phyloP scores from a whole-genome alignment of 2,797 vertebrate species.

The Scomberomorus guttatus region DNA sequence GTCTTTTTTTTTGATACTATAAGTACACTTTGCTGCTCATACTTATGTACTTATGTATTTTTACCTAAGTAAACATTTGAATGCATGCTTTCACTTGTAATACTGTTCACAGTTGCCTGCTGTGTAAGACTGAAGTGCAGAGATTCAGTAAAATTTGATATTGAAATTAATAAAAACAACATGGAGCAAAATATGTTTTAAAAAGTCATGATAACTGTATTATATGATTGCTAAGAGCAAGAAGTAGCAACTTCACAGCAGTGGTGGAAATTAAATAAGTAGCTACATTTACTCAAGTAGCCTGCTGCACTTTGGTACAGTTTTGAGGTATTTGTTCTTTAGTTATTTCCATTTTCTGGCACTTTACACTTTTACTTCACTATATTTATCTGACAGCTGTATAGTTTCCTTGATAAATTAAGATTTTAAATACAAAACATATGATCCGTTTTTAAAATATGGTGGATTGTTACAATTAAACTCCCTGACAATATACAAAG shows the following conservation, averaged over 20 bases:
- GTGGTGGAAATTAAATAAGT: neutral
- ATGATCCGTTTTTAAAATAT: neutral
- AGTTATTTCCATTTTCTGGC: no score
- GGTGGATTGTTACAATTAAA: neutral
- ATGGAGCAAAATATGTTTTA: neutral
- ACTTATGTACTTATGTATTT: no score
- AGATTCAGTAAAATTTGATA: neutral
- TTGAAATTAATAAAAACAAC: neutral
- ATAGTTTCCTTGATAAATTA: no score
- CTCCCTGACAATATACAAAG: neutral
- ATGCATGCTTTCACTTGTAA: neutral
- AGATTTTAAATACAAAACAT: no score
- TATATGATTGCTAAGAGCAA: neutral
- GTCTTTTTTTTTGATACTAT: no score
- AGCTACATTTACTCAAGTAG: neutral
- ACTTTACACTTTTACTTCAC: neutral
- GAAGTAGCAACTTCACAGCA: neutral
- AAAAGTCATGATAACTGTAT: neutral
- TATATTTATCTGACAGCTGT: neutral
- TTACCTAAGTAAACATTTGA: neutral
- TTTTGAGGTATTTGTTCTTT: no score
- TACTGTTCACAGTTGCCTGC: no score
- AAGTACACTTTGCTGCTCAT: no score
- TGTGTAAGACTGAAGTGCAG: neutral
- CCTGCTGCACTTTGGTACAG: no score